Base-by-base conservation (phyloP, 2,113 vertebrate genomes). In the Lipotes vexillifer region DNA sequence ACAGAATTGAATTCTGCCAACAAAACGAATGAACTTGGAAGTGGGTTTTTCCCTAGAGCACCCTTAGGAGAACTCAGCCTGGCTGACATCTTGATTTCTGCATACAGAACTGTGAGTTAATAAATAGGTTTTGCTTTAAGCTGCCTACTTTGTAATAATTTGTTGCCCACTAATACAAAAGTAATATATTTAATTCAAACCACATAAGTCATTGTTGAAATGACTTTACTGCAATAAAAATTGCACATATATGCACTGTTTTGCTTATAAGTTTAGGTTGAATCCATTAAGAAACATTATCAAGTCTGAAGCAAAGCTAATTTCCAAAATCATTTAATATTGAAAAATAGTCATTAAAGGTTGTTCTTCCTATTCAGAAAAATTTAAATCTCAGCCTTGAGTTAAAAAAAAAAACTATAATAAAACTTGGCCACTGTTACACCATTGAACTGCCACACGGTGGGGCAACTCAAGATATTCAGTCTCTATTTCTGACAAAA, bases 1-100 rank as follows among this genome's bases (percentile, higher is more conserved):
- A 97, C 90, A 21, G 14, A 94, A 87, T 31, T 88, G 25, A 78
- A 92, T 94, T 81, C 29, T 87, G 46, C 38, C 46, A 94, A 94
- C 1, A 20, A 75, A 7, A 90, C 92, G 78, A 88, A 93, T 61
- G 38, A 96, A 59, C n/a, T 66, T 91, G 69, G 69, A 86, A 61
- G 33, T 57, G 33, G 18, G 14, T 23, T 68, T 87, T 75, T 6
- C 92, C n/a, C 63, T 36, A 61, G 49, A 78, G 55, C 3, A n/a
- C 66, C 33, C 31, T 20, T 55, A 44, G 38, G 46, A 97, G 74
- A 92, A 97, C 25, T 55, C 15, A 59, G 38, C 13, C 57, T 93
- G 13, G 46, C 80, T 52, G 33, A 85, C 17, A 61, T 63, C 33
- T 96, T 61, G 25, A 81, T 78, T 83, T 61, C 23, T 83, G 80